phyloP scores from a whole-genome alignment of 2,888 invertebrate species.

The Plebejus melissa region DNA sequence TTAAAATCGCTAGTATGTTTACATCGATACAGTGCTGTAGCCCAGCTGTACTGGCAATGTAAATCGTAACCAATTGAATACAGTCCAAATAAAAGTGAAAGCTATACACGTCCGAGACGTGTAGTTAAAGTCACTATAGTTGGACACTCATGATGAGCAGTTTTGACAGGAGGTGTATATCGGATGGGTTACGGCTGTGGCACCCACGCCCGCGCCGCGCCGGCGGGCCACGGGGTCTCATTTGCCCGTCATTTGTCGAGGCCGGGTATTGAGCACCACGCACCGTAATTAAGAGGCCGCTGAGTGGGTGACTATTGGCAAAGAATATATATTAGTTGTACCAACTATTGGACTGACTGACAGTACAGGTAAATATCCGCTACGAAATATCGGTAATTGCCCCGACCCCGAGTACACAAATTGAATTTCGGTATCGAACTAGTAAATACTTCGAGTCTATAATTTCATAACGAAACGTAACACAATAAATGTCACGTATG shows the following conservation, averaged over 20 bases:
- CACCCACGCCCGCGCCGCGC: slow-evolving; percentile 21
- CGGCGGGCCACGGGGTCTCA: not conserved
- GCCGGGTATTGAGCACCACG: slow-evolving; percentile 4
- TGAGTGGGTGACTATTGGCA: not conserved
- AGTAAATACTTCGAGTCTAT: slow-evolving; percentile 3
- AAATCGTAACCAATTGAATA: not conserved
- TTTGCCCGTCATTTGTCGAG: slow-evolving; percentile 2
- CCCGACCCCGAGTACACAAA: not conserved
- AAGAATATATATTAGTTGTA: too few relatives aligned
- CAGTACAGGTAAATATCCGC: not conserved
- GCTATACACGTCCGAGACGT: not conserved
- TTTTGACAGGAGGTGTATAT: not conserved
- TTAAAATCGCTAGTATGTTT: not conserved
- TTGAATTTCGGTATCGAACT: not conserved
- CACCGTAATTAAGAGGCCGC: not conserved
- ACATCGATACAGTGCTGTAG: not conserved
- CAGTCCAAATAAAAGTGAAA: not conserved
- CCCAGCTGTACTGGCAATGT: not conserved
- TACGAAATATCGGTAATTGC: not conserved
- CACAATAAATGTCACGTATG: slow-evolving; percentile 15
- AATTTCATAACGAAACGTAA: slow-evolving; percentile 4
- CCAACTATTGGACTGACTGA: not conserved
- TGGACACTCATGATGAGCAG: not conserved
- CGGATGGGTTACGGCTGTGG: not conserved
- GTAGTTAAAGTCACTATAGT: not conserved